These are phyloP conservation scores for Petaurus breviceps DNA, from an alignment of 2,113 vertebrate genomes.

Conservation along the genomic window DNA sequence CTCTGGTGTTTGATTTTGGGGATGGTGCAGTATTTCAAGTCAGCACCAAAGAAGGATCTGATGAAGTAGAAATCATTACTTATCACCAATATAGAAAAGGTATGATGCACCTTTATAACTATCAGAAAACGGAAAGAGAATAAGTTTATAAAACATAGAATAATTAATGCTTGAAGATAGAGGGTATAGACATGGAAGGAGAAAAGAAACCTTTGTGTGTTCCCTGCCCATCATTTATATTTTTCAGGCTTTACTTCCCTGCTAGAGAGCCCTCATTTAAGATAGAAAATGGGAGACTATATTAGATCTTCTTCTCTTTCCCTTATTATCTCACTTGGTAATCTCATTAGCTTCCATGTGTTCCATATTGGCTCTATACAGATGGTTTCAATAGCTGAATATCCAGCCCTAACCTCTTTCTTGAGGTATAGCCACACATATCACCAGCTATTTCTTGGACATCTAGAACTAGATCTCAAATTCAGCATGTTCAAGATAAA, in stretches of 20 bases:
- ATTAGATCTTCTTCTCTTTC: neutral
- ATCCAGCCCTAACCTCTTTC: neutral
- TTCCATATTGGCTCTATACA: neutral
- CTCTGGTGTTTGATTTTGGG: slow-evolving; percentile 71
- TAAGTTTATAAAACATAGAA: neutral
- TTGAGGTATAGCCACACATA: too few species aligned
- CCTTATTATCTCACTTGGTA: neutral
- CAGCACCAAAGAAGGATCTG: neutral
- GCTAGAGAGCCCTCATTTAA: neutral
- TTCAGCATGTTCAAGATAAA: too few species aligned
- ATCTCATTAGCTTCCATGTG: neutral
- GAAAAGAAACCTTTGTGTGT: neutral
- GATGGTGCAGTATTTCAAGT: slow-evolving; percentile 47
- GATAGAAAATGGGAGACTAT: neutral
- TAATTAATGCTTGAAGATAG: too few species aligned
- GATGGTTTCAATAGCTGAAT: neutral
- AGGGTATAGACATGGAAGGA: neutral
- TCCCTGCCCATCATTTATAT: neutral
- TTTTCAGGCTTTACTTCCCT: neutral
- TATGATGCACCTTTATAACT: neutral
- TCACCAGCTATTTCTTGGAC: too few species aligned
- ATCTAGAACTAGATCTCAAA: too few species aligned
- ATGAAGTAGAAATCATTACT: neutral
- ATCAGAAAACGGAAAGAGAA: neutral
- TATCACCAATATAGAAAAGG: slow-evolving; percentile 71